A percentile compares a stretch with the other conserved stretches of the same genome.
Evolutionary conservation across 2,888 invertebrate genomes (phyloP).

Genomic region (Meliscaeva auricollis): DNA sequence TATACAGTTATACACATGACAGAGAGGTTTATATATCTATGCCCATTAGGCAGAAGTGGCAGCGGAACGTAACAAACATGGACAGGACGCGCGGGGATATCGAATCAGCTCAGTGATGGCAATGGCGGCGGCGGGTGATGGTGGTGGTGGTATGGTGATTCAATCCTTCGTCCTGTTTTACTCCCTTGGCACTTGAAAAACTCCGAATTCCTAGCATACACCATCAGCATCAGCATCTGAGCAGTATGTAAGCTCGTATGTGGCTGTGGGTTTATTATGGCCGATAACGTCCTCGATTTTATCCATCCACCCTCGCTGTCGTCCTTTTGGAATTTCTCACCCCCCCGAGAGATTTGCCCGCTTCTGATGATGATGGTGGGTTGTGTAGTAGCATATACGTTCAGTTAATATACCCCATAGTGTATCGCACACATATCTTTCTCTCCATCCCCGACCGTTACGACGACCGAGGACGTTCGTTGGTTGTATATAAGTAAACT

Average conservation of each 20-base stretch:
- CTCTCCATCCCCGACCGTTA: not conserved
- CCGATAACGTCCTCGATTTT: slow-evolving; percentile 76
- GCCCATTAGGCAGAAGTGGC: slow-evolving; percentile 75
- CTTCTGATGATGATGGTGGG: slow-evolving; percentile 35
- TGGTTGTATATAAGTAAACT: slow-evolving; percentile 71
- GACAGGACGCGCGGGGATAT: slow-evolving; percentile 68
- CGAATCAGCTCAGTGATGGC: slow-evolving; percentile 51
- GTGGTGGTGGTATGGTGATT: slow-evolving; percentile 50
- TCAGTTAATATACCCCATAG: slow-evolving; percentile 72
- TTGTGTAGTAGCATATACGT: slow-evolving; percentile 54
- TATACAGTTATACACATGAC: slow-evolving; percentile 63
- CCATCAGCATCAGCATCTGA: slow-evolving; percentile 40
- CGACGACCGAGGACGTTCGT: slow-evolving; percentile 54
- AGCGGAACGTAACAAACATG: slow-evolving; percentile 74
- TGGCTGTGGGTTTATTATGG: slow-evolving; percentile 76
- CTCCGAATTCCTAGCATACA: slow-evolving; percentile 68
- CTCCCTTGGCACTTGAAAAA: slow-evolving; percentile 56
- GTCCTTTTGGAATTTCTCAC: slow-evolving; percentile 57
- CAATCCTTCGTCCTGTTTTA: slow-evolving; percentile 72
- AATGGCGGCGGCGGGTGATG: slow-evolving; percentile 25
- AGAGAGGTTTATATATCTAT: slow-evolving; percentile 65
- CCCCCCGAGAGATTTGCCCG: slow-evolving; percentile 52
- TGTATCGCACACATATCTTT: slow-evolving; percentile 73
- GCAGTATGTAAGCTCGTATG: slow-evolving; percentile 61
- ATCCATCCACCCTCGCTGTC: slow-evolving; percentile 59